Conservation (phyloP, 2,888 invertebrate species). For the Punctoribates punctum region DNA sequence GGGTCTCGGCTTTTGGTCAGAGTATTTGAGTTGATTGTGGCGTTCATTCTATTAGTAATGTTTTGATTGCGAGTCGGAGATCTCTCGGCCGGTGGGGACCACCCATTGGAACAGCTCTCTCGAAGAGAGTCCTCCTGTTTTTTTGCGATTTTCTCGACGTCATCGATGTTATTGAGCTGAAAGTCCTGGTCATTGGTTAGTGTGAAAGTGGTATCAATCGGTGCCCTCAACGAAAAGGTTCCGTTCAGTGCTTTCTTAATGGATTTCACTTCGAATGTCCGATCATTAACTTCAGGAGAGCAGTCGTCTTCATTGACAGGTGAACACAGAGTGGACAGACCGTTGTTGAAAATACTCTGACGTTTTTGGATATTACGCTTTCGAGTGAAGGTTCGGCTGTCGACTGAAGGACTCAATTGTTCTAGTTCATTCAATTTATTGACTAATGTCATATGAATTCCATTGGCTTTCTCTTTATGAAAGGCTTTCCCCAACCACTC, state of each 20-base stretch:
- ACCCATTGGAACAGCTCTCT: slow-evolving; percentile 15
- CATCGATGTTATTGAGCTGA: slow-evolving; percentile 4
- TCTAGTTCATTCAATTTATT: slow-evolving; percentile 17
- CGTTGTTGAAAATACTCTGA: not conserved
- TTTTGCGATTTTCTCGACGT: slow-evolving; percentile 10
- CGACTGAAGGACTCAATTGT: not conserved
- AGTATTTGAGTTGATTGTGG: not conserved
- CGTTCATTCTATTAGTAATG: not conserved
- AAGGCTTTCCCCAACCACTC: not conserved
- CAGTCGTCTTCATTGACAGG: slow-evolving; percentile 17
- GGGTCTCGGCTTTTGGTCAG: not conserved
- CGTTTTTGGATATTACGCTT: not conserved
- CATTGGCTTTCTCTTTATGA: not conserved
- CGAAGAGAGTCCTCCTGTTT: not conserved
- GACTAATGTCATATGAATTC: slow-evolving; percentile 2
- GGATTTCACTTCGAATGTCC: slow-evolving; percentile 9
- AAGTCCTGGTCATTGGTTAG: not conserved
- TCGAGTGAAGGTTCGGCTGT: slow-evolving; percentile 13
- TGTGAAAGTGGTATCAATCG: not conserved
- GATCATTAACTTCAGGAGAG: not conserved
- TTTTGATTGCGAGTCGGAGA: not conserved
- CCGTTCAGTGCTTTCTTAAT: slow-evolving; percentile 8
- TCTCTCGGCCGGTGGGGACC: not conserved
- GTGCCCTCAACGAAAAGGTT: not conserved
- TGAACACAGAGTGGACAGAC: not conserved